Conservation (phyloP, 2,797 vertebrate genomes). For the Leptatherina wallacei region DNA sequence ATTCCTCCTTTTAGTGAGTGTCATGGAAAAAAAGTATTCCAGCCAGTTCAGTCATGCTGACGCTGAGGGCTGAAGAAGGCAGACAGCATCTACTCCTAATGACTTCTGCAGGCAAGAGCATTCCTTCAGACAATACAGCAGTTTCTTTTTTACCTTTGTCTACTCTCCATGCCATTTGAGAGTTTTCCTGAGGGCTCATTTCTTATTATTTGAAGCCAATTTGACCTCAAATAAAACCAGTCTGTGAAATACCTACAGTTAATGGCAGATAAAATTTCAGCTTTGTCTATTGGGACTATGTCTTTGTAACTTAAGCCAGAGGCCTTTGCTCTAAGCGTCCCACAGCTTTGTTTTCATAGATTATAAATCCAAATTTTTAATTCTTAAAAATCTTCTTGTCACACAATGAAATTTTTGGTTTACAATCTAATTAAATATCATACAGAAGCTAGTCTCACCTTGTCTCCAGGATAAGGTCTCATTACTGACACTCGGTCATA, state of each 20-base stretch:
- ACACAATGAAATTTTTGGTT: constrained; percentile 27
- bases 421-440: constrained; percentile 9
- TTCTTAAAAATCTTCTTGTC: constrained; percentile 27
- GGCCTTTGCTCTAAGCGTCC: neutral
- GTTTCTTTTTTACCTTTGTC: constrained; percentile 35
- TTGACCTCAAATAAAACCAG: neutral
- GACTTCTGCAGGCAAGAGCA: constrained; percentile 73
- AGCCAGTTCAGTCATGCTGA: constrained; percentile 52
- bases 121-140: constrained; percentile 52
- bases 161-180: constrained; percentile 6
- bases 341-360: constrained; percentile 21
- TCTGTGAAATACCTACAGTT: neutral
- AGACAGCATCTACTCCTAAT: constrained; percentile 59
- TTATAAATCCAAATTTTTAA: constrained; percentile 15
- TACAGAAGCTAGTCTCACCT: constrained; percentile 81
- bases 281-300: constrained; percentile 12
- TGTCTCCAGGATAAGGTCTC: constrained; percentile 96
- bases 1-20: constrained; percentile 56
- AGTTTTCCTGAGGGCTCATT: constrained; percentile 12
- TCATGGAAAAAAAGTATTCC: constrained; percentile 60
- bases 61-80: constrained; percentile 42
- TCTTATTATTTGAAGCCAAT: constrained; percentile 12
- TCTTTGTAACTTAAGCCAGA: constrained; percentile 19
- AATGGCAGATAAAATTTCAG: constrained; percentile 25
- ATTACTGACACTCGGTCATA: constrained; percentile 96